Evolutionary conservation across 1,140 invertebrate genomes (phyloP).

Genomic region (Scaptomyza montana): DNA sequence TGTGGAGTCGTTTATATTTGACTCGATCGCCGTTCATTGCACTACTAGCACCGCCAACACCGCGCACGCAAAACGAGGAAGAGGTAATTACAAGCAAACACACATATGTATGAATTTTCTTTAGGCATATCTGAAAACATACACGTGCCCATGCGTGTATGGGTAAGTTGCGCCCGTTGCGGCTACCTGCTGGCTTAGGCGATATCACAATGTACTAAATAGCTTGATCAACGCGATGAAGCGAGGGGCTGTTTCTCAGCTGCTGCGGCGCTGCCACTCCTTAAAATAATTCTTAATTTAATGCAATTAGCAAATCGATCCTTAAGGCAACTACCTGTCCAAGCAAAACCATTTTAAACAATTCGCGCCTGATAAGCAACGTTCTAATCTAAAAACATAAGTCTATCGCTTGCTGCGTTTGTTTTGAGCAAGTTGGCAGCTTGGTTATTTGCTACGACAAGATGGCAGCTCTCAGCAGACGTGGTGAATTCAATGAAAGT

Average conservation of each 20-base stretch:
- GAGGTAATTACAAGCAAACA: constrained; percentile 49
- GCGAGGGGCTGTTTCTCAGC: constrained; percentile 19
- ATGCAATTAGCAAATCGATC: neutral
- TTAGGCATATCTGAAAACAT: constrained; percentile 7
- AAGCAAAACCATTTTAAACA: constrained; percentile 11
- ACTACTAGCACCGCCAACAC: constrained; percentile 46
- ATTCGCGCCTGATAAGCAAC: neutral
- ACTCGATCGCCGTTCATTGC: constrained; percentile 51
- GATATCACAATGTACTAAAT: constrained; percentile 23
- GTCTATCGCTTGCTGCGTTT: constrained; percentile 4
- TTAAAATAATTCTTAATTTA: neutral
- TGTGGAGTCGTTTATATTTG: constrained; percentile 60
- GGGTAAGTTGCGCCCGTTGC: neutral
- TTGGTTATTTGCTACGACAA: constrained; percentile 12
- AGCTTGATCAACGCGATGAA: neutral
- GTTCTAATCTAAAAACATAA: neutral
- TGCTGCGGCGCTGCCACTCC: constrained; percentile 25
- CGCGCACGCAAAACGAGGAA: constrained; percentile 30
- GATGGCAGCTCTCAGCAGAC: constrained; percentile 57
- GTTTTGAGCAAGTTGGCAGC: constrained; percentile 49
- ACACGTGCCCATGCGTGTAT: neutral
- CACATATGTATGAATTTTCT: constrained; percentile 11
- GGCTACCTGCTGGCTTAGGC: constrained; percentile 21
- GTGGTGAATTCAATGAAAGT: constrained; percentile 72
- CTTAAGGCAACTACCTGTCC: neutral